These are phyloP conservation scores for Etheostoma spectabile DNA, from an alignment of 2,113 vertebrate species.

Conservation along the genomic window DNA sequence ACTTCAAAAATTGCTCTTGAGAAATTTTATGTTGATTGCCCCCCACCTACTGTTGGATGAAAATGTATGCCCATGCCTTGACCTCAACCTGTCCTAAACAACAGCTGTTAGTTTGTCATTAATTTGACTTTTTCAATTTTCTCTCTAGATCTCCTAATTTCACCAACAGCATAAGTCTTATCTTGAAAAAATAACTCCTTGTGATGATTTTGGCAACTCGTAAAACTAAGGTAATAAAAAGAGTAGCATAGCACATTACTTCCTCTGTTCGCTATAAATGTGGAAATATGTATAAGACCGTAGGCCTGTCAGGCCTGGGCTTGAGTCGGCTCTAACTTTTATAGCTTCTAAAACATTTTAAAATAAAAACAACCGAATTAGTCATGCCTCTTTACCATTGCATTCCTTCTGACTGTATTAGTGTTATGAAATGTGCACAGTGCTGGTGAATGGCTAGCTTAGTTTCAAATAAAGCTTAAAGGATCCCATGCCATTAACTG, in stretches of 20 bases:
- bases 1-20: no score
- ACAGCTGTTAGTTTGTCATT: constrained; percentile 28
- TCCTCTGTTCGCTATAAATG: constrained; percentile 54
- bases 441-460: constrained; percentile 25
- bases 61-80: neutral
- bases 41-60: no score
- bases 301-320: constrained; percentile 63
- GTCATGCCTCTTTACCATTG: constrained; percentile 53
- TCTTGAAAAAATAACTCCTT: constrained; percentile 43
- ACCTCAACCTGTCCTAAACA: neutral
- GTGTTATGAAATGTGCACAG: constrained; percentile 10
- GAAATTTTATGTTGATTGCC: no score
- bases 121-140: constrained; percentile 16
- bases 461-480: constrained; percentile 27
- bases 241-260: constrained; percentile 64
- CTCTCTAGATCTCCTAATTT: constrained; percentile 14
- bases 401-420: constrained; percentile 25
- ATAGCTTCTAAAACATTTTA: constrained; percentile 59
- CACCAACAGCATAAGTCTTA: neutral
- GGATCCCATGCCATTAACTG: neutral
- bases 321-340: constrained; percentile 57
- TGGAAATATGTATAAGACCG: constrained; percentile 64
- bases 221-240: constrained; percentile 61
- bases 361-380: constrained; percentile 66
- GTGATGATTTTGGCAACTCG: constrained; percentile 59